These are phyloP conservation scores for Monochamus saltuarius DNA, from an alignment of 1,140 invertebrate genomes.

Conservation along the genomic window DNA sequence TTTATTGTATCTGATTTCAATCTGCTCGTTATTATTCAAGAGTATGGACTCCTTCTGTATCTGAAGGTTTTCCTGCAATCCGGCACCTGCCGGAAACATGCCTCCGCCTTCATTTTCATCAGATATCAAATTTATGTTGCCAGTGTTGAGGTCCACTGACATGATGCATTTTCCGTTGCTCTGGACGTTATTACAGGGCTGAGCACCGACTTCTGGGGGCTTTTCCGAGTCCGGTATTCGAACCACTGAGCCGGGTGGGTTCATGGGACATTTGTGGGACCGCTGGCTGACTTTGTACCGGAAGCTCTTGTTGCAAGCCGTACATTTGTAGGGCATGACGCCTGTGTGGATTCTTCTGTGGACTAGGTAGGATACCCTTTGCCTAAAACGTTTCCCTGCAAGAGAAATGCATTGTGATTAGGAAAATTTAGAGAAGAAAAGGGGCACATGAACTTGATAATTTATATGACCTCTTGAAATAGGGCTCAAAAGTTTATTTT, in stretches of 20 bases:
- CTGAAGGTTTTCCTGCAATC: background rate
- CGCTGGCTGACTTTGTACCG: constrained; percentile 83
- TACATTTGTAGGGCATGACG: constrained; percentile 80
- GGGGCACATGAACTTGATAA: no score
- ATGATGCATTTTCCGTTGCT: constrained; percentile 32
- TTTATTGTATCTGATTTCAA: constrained; percentile 15
- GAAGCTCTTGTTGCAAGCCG: constrained; percentile 77
- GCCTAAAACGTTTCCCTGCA: constrained; percentile 82
- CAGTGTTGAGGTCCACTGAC: constrained; percentile 38
- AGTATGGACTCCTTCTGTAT: constrained; percentile 17
- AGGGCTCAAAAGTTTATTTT: no score
- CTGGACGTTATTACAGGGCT: background rate
- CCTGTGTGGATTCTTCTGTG: constrained; percentile 82
- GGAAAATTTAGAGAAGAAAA: no score
- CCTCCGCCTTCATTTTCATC: background rate
- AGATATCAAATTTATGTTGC: constrained; percentile 34
- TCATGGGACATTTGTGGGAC: constrained; percentile 73
- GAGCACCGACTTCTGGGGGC: background rate
- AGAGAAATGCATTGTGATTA: constrained; percentile 22
- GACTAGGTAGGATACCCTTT: constrained; percentile 82
- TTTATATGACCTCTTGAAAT: no score
- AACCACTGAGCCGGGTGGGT: constrained; percentile 58
- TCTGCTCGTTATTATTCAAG: constrained; percentile 8
- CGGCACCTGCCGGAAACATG: background rate
- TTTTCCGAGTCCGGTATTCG: constrained; percentile 26